Evolutionary conservation across 2,797 vertebrate genomes (phyloP), one percentile per base, ranked within the genome.

Genomic region (Neoniphon sammara): DNA sequence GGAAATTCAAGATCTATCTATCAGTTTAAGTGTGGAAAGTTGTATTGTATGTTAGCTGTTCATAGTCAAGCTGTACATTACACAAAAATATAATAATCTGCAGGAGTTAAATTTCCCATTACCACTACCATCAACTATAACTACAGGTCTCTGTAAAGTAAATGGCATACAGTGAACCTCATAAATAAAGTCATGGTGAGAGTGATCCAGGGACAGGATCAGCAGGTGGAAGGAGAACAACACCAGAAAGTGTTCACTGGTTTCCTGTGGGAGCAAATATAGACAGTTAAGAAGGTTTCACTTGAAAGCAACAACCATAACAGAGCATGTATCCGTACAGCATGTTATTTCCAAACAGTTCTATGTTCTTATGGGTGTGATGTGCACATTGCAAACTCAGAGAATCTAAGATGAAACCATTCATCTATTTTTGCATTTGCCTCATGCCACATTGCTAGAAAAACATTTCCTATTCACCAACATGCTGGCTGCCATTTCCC

Each of bases 141-240:
- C 42, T 14, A 11, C 14, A 1, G 42, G 42, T 42, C 39, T 42
- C 39, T 42, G 11, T 7, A 21, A 66, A 52, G 11, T 20, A 20
- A 59, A 44, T 59, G 4, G 0, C 7, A 49, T 21, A 65, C 44
- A 52, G 4, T 17, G 7, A 86, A 96, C 95, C 93, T 95, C 88
- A 60, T 96, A 96, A 61, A 91, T 85, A 49, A 96, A 94, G 54
- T 93, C 88, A 42, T 87, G 88, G 36, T 73, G 83, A 12, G 80
- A 39, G 70, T 90, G 91, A 77, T 96, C 95, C 89, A 96, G 78
- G 4, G 94, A 93, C 7, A 96, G 93, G 73, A 96, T 94, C 82
- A 96, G 83, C 75, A 96, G 75, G 81, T 96, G 95, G 70, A 92
- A 94, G 18, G 94, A 94, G 81, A 94, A 96, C 80, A 96, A 87